Base-by-base conservation (phyloP, 53 echinoderm and acorn worm genomes). In the Apostichopus leukothele region DNA sequence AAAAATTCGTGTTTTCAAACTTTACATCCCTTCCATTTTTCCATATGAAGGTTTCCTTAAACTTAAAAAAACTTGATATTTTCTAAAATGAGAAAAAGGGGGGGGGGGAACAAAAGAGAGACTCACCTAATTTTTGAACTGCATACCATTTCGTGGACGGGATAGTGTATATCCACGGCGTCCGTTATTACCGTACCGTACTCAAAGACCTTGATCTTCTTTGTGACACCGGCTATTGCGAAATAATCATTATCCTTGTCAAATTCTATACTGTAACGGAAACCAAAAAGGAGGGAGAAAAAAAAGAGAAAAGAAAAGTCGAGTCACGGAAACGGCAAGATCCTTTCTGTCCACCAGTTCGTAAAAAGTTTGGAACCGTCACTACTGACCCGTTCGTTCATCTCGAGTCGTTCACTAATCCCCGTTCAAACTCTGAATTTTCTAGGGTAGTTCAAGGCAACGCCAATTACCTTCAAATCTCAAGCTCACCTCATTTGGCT, bases 181-280 rank as follows among this genome's bases (percentile, higher is more conserved):
- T 98, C 99, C 90, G 92, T 96, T 75, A 98, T 96, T 51, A 98
- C 99, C 20, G 99, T 96, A 57, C 93, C 94, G 75, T 98, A 98
- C 89, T 98, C 99, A 96, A 98, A 98, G 13, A 98, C 99, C 77
- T 98, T 98, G 90, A 98, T 98, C 84, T 98, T 98, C 89, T 96
- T 96, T 50, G 99, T 98, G 67, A 98, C 99, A 73, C 99, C 99
- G 22, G 99, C 99, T 93, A 98, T 98, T 94, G 99, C 99, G 94
- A 98, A 98, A 79, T 96, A 98, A 90, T 98, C 99, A 76, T 95
- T 95, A 83, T 98, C 99, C 90, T 96, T 94, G 92, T 98, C 99
- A 89, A 98, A 98, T 86, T 98, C 99, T 83, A 98, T 98, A 88
- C 99, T 98, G 99, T 87, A 60, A 75, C 50, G 13, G 22, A 81